Evolutionary conservation across 2,113 vertebrate species (phyloP), one percentile per base, ranked within the genome.

Genomic region (Tachysurus vachellii): DNA sequence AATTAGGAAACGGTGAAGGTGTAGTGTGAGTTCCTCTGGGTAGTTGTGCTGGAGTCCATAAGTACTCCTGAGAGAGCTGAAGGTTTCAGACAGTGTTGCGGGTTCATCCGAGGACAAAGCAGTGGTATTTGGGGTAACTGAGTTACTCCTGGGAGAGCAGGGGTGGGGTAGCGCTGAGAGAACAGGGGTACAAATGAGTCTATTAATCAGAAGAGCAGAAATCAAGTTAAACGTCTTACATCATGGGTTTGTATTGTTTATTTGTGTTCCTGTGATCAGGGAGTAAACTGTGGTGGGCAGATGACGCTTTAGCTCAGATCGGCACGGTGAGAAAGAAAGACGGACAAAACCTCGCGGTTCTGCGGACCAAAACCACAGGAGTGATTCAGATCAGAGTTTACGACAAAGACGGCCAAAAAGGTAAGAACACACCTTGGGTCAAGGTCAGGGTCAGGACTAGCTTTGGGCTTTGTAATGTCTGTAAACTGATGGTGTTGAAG

Each of bases 331-430:
- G 92, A 89, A 97, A 97, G 93, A 95, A 91, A 89, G 96, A 97
- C 86, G 96, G 97, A 84, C 94, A 94, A 83, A 96, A 95, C 66
- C 92, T 94, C 47, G 92, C 91, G 2, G 93, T 96, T 28, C 91
- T 97, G 16, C 50, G 97, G 71, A 96, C 96, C 84, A 97, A 96
- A 92, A 97, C 96, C 36, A 93, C 95, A 21, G 96, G 96, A 9
- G 94, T 97, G n/a, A 94, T 97, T 6, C 96, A 97, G 7, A 97
- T 97, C 96, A 96, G 97, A 90, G 93, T 97, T 0, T 97, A 97
- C 54, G 96, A 97, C 68, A 96, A 95, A 90, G 96, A 96, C 54
- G 84, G 93, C 19, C 97, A 97, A 76, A 95, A 95, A 96, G 97
- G 97, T 96, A 92, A 17, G 0, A 14, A 23, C 36, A 31, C 17